Conservation (phyloP, 2,113 vertebrate species). For the Xyliphius kryptos region DNA sequence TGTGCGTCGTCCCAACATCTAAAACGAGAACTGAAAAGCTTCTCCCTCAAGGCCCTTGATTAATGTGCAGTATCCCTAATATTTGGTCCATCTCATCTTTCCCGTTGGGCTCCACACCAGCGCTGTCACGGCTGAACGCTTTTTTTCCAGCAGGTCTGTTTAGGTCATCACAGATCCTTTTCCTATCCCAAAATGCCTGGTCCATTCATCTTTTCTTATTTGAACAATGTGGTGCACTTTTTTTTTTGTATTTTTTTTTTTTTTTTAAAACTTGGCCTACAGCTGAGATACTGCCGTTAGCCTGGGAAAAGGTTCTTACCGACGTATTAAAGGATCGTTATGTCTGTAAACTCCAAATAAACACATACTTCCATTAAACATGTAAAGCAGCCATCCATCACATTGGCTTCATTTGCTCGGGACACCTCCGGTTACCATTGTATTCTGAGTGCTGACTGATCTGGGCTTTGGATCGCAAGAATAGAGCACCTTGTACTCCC, state of each 20-base stretch:
- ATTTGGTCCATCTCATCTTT: conserved; percentile 10
- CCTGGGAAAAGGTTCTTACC: background rate
- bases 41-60: conserved; percentile 7
- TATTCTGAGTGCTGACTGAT: conserved; percentile 11
- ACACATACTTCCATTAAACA: background rate
- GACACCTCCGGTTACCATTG: conserved; percentile 6
- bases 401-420: background rate
- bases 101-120: conserved; percentile 1
- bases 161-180: background rate
- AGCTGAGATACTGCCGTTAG: no score
- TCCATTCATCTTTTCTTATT: conserved; percentile 6
- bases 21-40: background rate
- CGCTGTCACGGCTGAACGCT: background rate
- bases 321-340: no score
- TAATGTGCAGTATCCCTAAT: conserved; percentile 8
- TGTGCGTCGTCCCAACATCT: background rate
- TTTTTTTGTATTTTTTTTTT: no score
- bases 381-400: background rate
- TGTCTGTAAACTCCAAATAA: background rate
- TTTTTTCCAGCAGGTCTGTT: conserved; percentile 11
- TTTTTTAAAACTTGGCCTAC: no score
- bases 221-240: background rate
- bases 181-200: background rate
- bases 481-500: background rate
- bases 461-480: background rate